phyloP scores from a whole-genome alignment of 2,797 vertebrate species.

The Urocyon cinereoargenteus region DNA sequence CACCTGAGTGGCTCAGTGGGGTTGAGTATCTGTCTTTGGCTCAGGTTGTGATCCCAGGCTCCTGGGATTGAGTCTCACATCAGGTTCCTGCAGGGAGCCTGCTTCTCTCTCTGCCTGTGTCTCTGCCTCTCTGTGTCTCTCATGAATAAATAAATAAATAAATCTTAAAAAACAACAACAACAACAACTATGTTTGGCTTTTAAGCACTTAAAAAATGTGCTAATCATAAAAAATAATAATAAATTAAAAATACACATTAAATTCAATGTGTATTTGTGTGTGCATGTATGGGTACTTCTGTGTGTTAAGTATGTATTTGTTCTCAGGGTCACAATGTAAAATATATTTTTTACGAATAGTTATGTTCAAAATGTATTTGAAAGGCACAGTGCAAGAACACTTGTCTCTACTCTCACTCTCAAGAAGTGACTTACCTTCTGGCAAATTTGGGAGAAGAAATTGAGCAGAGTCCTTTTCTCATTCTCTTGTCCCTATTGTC shows the following conservation, averaged over 20 bases:
- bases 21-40: no score
- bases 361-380: not conserved
- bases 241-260: not conserved
- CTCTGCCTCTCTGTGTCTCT: no score
- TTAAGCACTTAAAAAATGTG: not conserved
- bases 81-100: no score
- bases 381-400: slow-evolving; percentile 50
- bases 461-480: not conserved
- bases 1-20: no score
- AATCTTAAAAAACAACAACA: not conserved
- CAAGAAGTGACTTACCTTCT: not conserved
- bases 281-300: not conserved
- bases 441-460: not conserved
- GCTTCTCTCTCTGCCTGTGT: no score
- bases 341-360: slow-evolving; percentile 15
- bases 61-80: no score
- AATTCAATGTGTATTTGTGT: not conserved
- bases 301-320: not conserved
- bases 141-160: no score
- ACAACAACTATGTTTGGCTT: not conserved
- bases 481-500: not conserved
- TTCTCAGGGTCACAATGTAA: not conserved
- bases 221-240: not conserved
- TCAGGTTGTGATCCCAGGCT: no score
- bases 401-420: not conserved